Percentiles rank a stretch among this genome's conserved stretches.
Conservation (phyloP, 1,140 invertebrate genomes). For the Pseudomyrmex flavicornis region DNA sequence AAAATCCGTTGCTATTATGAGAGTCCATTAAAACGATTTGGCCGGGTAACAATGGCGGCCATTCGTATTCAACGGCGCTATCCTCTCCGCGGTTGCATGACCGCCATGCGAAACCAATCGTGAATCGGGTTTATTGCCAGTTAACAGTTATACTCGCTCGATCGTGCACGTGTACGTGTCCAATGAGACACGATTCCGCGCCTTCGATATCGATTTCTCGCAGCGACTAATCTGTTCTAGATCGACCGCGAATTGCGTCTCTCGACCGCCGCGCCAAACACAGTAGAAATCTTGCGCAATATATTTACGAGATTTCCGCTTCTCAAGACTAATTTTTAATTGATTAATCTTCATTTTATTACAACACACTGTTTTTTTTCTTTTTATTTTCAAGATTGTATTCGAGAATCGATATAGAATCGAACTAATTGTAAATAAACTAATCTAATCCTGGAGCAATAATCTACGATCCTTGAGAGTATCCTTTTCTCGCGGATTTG, state of each 20-base stretch:
- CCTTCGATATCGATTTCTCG: conserved; percentile 37
- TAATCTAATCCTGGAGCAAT: not conserved
- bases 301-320: not conserved
- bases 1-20: conserved; percentile 64
- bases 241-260: conserved; percentile 34
- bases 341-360: no score
- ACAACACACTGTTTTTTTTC: no score
- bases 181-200: conserved; percentile 69
- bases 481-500: not conserved
- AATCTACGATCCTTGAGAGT: not conserved
- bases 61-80: conserved; percentile 69
- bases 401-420: not conserved
- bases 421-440: not conserved
- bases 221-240: conserved; percentile 51
- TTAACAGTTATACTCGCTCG: conserved; percentile 66
- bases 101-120: conserved; percentile 72
- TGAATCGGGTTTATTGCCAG: conserved; percentile 72
- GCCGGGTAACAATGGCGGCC: conserved; percentile 64
- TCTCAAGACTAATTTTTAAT: no score
- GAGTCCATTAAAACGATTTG: conserved; percentile 72
- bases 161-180: conserved; percentile 72
- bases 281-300: not conserved
- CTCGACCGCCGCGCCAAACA: not conserved
- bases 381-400: no score
- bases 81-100: conserved; percentile 68